Conservation (phyloP, 2,888 invertebrate species). For the Drosophila prostipennis region DNA sequence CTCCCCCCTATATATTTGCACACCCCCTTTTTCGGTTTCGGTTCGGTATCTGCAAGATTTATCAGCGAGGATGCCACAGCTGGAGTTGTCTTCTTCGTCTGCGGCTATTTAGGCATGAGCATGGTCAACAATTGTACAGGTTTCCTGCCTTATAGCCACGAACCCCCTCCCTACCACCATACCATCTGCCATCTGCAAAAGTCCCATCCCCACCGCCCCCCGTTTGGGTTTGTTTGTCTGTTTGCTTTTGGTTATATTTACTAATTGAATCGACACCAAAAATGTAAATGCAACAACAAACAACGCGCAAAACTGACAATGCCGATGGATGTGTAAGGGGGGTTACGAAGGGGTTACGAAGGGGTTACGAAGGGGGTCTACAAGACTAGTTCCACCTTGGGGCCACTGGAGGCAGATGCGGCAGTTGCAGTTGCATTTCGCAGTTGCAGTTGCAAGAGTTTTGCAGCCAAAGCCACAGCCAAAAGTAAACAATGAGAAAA, state of each 20-base stretch:
- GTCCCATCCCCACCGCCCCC: background rate
- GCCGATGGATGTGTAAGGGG: slow-evolving; percentile 10
- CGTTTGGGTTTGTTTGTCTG: slow-evolving; percentile 66
- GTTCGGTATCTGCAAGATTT: slow-evolving; percentile 54
- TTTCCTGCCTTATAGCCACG: slow-evolving; percentile 48
- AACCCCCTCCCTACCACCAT: background rate
- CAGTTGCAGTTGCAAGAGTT: slow-evolving; percentile 25
- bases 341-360: too few species aligned
- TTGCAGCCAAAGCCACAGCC: slow-evolving; percentile 25
- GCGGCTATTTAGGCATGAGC: slow-evolving; percentile 71
- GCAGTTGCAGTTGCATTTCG: slow-evolving; percentile 30
- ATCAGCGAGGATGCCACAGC: slow-evolving; percentile 63
- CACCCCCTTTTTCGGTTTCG: slow-evolving; percentile 26
- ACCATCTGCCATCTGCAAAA: background rate
- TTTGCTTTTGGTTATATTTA: slow-evolving; percentile 82
- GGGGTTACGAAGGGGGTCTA: background rate
- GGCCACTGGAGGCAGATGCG: slow-evolving; percentile 50
- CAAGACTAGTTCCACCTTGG: slow-evolving; percentile 56
- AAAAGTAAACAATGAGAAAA: slow-evolving; percentile 75
- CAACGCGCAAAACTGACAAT: slow-evolving; percentile 61
- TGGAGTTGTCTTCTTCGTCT: slow-evolving; percentile 40
- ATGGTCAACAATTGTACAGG: slow-evolving; percentile 77
- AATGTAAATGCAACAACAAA: slow-evolving; percentile 81
- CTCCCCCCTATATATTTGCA: slow-evolving; percentile 11
- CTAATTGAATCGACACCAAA: slow-evolving; percentile 84